Base-by-base conservation (phyloP, 2,113 vertebrate genomes). In the Hypocryptadius cinnamomeus region DNA sequence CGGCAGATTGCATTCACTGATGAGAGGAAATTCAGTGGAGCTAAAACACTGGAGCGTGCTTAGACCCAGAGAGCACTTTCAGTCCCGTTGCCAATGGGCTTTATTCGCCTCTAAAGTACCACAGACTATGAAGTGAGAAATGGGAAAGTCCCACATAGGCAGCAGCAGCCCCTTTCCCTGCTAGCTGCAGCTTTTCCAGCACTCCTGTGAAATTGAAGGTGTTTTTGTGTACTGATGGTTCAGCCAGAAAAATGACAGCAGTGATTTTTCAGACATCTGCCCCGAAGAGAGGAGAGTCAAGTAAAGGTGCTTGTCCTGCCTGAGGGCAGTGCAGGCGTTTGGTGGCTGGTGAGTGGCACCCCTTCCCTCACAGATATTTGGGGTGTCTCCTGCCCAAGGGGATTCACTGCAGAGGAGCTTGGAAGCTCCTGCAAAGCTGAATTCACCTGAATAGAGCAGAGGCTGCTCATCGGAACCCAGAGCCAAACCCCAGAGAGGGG, bases 1-100 rank as follows among this genome's bases (percentile, higher is more conserved):
- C 39, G 27, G 96, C 93, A 98, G 97, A 98, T 96, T 97, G 97
- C 83, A 84, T 96, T 97, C 97, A 96, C 81, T 94, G 93, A 97
- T 96, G 97, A 98, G 95, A 96, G 79, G 78, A 97, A 97, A 97
- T 96, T 92, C 78, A 95, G 93, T 79, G 17, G 12, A 97, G 87
- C 73, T 97, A 89, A 96, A 87, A 96, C 84, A 56, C 70, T 91
- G 88, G 90, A 96, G 85, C 28, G 6, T 95, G 94, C 91, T 95
- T 84, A 95, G 93, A 89, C 94, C 79, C 79, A 95, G 31, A 91
- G 71, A 97, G 94, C 71, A 69, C 89, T 89, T 94, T 91, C 84
- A 81, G 59, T 68, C 76, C 57, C 11, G 0, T n/a, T 89, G 86
- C 71, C 77, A 86, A 11, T 54, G 79, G 89, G 86, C 68, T 96